Base-by-base conservation (phyloP, 2,888 invertebrate species). In the Sycophila texana region DNA sequence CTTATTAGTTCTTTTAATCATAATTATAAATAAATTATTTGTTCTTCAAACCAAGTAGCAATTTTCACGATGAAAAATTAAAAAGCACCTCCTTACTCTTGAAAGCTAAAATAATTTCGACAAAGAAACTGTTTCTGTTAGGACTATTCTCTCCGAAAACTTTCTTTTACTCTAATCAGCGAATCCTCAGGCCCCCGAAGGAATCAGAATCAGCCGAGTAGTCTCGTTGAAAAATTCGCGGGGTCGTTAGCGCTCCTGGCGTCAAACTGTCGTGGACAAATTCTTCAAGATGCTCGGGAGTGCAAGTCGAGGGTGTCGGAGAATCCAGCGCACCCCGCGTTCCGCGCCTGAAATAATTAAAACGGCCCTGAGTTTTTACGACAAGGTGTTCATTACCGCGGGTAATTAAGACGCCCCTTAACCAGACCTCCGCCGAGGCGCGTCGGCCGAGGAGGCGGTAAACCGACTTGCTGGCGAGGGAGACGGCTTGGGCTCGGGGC, bases 381-480 rank as follows among this genome's bases (percentile, higher is more conserved):
- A 90, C 90, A 90, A 90, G 90, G 90, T 90, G 90, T 90, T 90
- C 90, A 90, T 90, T 90, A 90, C 89, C 88, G 87, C 87, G 90
- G 89, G 89, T 90, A 90, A 90, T 90, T 90, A 90, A 90, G 90
- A 90, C 89, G 89, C 89, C 89, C 89, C 88, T 89, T 89, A 90
- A 89, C 89, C 88, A 88, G 88, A 89, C 89, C 89, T 88, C 88
- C 88, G 89, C 89, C 87, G 30, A 88, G 86, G 88, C 26, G 26
- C 26, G 26, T 26, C 88, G 87, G 89, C 89, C 87, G 88, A 87
- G 87, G n/a, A 83, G 89, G 88, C 87, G 90, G 90, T 90, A 90
- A 90, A 90, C 89, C 89, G 87, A 90, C 87, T 89, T 89, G 87
- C 88, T 85, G 85, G 86, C 82, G 83, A 77, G 78, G 81, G 81